Base-by-base conservation (phyloP, 2,888 invertebrate species). In the Agapostemon virescens region DNA sequence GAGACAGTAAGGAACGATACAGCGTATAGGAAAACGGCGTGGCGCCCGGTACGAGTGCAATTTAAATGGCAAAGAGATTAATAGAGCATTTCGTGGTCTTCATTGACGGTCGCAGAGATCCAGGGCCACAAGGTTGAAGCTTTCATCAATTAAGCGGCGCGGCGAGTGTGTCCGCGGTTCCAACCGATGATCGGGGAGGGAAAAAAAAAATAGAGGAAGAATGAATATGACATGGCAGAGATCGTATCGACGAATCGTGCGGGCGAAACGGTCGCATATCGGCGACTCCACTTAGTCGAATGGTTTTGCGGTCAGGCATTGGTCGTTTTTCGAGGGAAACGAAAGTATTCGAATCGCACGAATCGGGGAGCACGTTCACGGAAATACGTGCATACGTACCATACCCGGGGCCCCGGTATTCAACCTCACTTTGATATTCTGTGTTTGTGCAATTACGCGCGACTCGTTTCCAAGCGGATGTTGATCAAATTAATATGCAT, bases 401-500 rank as follows among this genome's bases (percentile, higher is more conserved):
- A 9, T n/a, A 17, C 7, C 26, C n/a, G 42, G 70, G 36, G 33
- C 42, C 76, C 79, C 79, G 78, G 76, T 70, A 70, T 61, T 63
- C 78, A 74, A 79, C 72, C 74, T 55, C 74, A 84, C 88, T 89
- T 90, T 89, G 88, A 90, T 88, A 87, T 86, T 85, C 83, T 75
- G 83, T 88, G 87, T 88, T 88, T 88, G 87, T 85, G 84, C 84
- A 87, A 88, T 89, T 86, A 86, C 84, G 84, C 78, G 79, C 85
- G 83, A 84, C 84, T 87, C 83, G 82, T 88, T 85, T 86, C 79
- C 79, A 84, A 86, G 84, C 84, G 84, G 77, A 79, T 85, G 77
- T 84, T 88, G 83, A 90, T 88, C 86, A 83, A 89, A 89, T 89
- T 87, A 89, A 87, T 86, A 85, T 85, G 86, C 88, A 88, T 88